Percentiles rank a stretch among this genome's conserved stretches.
phyloP scores from a whole-genome alignment of 2,888 invertebrate genomes.

The Hypena proboscidalis region DNA sequence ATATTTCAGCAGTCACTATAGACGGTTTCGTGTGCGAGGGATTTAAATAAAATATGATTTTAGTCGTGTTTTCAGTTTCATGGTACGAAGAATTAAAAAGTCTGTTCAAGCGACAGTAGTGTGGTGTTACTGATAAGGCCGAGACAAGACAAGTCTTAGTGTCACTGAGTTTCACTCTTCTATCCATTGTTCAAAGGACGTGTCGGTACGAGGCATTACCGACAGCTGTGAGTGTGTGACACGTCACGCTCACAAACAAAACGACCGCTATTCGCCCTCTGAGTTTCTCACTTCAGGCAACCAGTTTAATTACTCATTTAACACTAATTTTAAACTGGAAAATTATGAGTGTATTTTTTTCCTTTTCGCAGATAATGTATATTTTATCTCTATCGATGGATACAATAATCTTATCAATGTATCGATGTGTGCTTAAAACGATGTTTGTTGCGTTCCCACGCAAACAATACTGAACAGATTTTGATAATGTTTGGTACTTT shows the following conservation, averaged over 20 bases:
- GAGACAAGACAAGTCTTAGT: too few relatives aligned
- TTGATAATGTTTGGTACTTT: too few relatives aligned
- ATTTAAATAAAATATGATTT: too few relatives aligned
- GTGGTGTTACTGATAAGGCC: constrained; percentile 31
- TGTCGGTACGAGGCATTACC: constrained; percentile 6
- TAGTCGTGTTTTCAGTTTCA: constrained; percentile 12
- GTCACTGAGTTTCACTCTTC: constrained; percentile 19
- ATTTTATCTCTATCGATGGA: background rate
- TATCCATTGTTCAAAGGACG: constrained; percentile 33
- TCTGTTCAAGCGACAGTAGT: constrained; percentile 34
- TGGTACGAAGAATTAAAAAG: constrained; percentile 11
- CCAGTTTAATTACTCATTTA: constrained; percentile 38
- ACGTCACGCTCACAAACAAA: constrained; percentile 26
- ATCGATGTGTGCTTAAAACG: too few relatives aligned
- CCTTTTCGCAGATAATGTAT: too few relatives aligned
- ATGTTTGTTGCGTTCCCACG: constrained; percentile 16
- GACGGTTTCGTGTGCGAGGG: constrained; percentile 8
- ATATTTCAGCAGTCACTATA: constrained; percentile 12
- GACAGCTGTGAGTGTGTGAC: constrained; percentile 15
- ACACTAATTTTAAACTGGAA: constrained; percentile 17
- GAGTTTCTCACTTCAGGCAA: constrained; percentile 32
- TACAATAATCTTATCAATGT: background rate
- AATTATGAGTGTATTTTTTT: constrained; percentile 11
- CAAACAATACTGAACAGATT: constrained; percentile 15
- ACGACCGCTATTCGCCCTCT: constrained; percentile 56